These are phyloP conservation scores for Ostrea edulis DNA, from an alignment of 1,140 invertebrate genomes.

Conservation along the genomic window DNA sequence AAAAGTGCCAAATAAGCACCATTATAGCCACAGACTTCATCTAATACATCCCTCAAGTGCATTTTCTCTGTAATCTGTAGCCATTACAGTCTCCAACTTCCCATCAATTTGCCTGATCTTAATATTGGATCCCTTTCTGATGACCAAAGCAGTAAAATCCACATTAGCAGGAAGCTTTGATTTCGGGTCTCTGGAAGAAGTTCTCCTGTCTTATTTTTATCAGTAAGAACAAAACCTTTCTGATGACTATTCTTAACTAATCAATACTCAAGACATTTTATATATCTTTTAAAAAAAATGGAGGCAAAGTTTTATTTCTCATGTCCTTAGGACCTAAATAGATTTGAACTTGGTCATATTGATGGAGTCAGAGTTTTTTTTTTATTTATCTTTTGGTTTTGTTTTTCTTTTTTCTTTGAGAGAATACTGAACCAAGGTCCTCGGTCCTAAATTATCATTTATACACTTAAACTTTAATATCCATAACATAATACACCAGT, in stretches of 20 bases:
- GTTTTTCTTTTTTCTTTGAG: no score
- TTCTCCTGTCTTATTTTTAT: background rate
- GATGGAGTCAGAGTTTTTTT: no score
- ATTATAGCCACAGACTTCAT: conserved; percentile 4
- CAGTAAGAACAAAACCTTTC: background rate
- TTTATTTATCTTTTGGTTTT: no score
- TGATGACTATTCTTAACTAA: background rate
- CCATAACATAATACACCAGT: no score
- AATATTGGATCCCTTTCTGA: background rate
- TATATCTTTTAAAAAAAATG: no score
- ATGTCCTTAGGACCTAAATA: no score
- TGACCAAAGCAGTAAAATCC: conserved; percentile 21
- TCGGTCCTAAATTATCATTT: no score
- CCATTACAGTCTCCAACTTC: conserved; percentile 14
- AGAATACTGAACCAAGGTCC: no score
- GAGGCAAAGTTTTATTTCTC: no score
- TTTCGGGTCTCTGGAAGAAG: background rate
- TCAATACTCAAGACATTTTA: no score
- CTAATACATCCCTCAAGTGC: conserved; percentile 36
- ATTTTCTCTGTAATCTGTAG: conserved; percentile 15
- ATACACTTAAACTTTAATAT: no score
- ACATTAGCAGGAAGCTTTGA: background rate
- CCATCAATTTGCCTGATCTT: conserved; percentile 32
- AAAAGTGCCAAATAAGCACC: conserved; percentile 31
- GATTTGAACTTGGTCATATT: no score